Evolutionary conservation across 2,888 invertebrate species (phyloP), one percentile per base, ranked within the genome.

Genomic region (Lampropteryx suffumata): DNA sequence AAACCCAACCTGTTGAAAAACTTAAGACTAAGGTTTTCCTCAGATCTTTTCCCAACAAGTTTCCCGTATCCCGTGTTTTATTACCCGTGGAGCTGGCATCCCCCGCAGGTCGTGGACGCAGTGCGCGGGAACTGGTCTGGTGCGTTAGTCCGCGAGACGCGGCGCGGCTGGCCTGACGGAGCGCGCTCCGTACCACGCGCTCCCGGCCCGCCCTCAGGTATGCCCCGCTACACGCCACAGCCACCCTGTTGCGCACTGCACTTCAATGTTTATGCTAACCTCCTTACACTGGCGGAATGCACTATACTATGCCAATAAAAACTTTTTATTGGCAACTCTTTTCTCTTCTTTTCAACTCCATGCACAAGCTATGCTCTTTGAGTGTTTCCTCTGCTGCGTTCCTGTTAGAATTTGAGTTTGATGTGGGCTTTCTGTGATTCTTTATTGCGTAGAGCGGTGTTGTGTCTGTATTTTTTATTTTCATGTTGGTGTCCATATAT

Each of bases 231-330:
- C 17, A 17, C 17, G 17, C 17, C 17, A 26, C 24, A 73, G 66
- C 83, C 82, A 82, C 82, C 84, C 85, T 86, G 86, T 87, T 87
- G 87, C 87, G 87, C 84, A 79, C 73, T 81, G 79, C 84, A 84
- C 81, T 69, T 70, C 79, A 74, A 80, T 82, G 82, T 82, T 83
- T 80, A 81, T 78, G 67, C 70, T 65, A 53, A 43, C 9, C 40
- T 7, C 24, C 24, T 24, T 50, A 30, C 11, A 51, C 46, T 47
- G 40, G 40, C 45, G 21, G 52, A 39, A 52, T 48, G 43, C 47
- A 53, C 50, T 42, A 44, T 33, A 39, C 13, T 26, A 49, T 36
- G 49, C 33, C 42, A 48, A 44, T 33, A 26, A 43, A 39, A 55
- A 55, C 41, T 44, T 55, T 41, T 56, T 45, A 49, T 47, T 52